Evolutionary conservation across 2,888 invertebrate species (phyloP), one percentile per base, ranked within the genome.

Genomic region (Pyralis farinalis): DNA sequence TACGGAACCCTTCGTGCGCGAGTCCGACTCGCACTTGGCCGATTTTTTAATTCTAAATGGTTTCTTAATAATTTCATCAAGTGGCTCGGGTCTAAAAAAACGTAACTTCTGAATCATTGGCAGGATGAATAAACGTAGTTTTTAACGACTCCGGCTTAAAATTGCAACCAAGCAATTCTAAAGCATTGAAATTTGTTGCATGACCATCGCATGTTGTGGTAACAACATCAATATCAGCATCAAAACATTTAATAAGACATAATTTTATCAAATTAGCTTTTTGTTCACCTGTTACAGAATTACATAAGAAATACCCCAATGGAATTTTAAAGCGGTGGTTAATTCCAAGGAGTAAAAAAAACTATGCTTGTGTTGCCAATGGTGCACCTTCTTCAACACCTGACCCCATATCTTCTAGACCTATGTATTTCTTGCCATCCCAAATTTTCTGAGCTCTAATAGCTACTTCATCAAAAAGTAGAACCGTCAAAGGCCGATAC

Each of bases 341-440:
- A 4, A 25, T 25, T 3, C 25, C 25, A 4, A 25, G 5, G 3
- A 25, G 25, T 25, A 25, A 25, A 25, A 25, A 25, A 2, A 25
- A 3, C 7, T 5, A 4, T 7, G 25, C 25, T 25, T 25, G 25
- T 4, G 25, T 5, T 2, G 25, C 25, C 7, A 31, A 12, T 1
- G 31, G 2, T 3, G 31, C 9, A 16, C 22, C 29, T 7, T 42
- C 46, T 40, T 43, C 42, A 25, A 11, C 35, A n/a, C 35, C 46
- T 12, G 33, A 25, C 5, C 51, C 47, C 43, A 46, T 45, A 21
- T 48, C 48, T 11, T 38, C 51, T 7, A 47, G 12, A 3, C 50
- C 51, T 33, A 40, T 36, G 31, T 46, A 42, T 44, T 47, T 47
- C 28, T 46, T 49, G 1, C 48, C 43, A 32, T 44, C 44, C 53